phyloP scores from a whole-genome alignment of 2,797 vertebrate genomes.

The Sebastes trivittatus region DNA sequence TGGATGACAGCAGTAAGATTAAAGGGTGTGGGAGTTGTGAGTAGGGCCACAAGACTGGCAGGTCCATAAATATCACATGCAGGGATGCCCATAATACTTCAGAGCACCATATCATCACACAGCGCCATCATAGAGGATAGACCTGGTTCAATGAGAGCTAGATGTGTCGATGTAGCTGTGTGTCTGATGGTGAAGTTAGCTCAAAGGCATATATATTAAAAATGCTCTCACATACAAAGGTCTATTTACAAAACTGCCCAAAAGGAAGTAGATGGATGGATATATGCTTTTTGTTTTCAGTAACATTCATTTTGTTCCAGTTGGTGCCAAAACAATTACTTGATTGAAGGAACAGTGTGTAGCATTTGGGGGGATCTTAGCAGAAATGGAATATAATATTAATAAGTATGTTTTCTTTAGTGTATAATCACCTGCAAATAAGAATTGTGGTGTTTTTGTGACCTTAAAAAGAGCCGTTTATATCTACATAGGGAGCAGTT shows the following conservation, averaged over 20 bases:
- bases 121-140: conserved; percentile 32
- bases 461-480: not conserved
- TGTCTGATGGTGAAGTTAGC: conserved; percentile 32
- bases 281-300: not conserved
- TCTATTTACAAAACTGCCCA: not conserved
- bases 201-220: not conserved
- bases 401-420: too few relatives aligned
- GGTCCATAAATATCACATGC: conserved; percentile 71
- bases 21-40: conserved; percentile 69
- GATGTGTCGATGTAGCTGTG: conserved; percentile 21
- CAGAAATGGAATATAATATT: not conserved
- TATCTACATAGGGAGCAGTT: not conserved
- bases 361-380: not conserved
- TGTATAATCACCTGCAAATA: too few relatives aligned
- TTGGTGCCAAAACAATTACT: not conserved
- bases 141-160: conserved; percentile 19
- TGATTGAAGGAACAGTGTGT: too few relatives aligned
- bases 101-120: conserved; percentile 59
- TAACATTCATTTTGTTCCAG: not conserved
- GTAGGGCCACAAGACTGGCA: conserved; percentile 59
- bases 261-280: not conserved
- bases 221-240: not conserved
- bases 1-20: conserved; percentile 71
- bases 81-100: conserved; percentile 59
- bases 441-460: fast-evolving